Evolutionary conservation across 2,888 invertebrate species (phyloP), one percentile per base, ranked within the genome.

Genomic region (Caenorhabditis macrosperma): DNA sequence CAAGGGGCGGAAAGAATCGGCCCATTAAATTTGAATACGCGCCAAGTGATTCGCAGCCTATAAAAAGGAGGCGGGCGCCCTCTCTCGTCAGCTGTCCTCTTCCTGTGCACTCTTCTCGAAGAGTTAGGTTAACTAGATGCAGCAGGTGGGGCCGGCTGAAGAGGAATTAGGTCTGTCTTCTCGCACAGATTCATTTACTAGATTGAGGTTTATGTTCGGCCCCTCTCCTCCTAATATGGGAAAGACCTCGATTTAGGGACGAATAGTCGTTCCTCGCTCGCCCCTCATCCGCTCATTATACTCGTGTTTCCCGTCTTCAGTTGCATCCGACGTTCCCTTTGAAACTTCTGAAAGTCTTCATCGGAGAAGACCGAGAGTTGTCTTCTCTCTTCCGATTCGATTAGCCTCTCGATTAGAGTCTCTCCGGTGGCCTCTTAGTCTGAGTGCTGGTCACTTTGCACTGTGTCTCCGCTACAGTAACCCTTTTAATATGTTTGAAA

Each of bases 1-100:
- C 22, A 41, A 6, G 54, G 7, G 20, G 26, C 22, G 35, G 54
- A 17, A 33, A 52, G 54, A 63, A 44, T 30, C 46, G 57, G 64
- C 54, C 74, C 74, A 74, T 74, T 74, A 64, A 74, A 74, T 74
- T 74, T 74, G 74, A 74, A 74, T 74, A 74, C 63, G 30, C 57
- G 24, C 35, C 46, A 33, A 33, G 54, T 44, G 54, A 61, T 71
- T 71, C 71, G 61, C 54, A 61, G 61, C 44, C 72, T 63, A 72
- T 72, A 63, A 72, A 72, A 9, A 44, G 44, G 44, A 44, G 44
- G 44, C 44, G 44, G 54, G 72, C 55, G 28, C 28, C 50, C 30
- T 5, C 33, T 38, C 30, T 35, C 48, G 74, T 59, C 74, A 74
- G 64, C 74, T 74, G 74, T 64, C 52, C 50, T 24, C 50, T 28